phyloP scores from a whole-genome alignment of 2,113 vertebrate genomes.

The Planiliza haematocheilus region DNA sequence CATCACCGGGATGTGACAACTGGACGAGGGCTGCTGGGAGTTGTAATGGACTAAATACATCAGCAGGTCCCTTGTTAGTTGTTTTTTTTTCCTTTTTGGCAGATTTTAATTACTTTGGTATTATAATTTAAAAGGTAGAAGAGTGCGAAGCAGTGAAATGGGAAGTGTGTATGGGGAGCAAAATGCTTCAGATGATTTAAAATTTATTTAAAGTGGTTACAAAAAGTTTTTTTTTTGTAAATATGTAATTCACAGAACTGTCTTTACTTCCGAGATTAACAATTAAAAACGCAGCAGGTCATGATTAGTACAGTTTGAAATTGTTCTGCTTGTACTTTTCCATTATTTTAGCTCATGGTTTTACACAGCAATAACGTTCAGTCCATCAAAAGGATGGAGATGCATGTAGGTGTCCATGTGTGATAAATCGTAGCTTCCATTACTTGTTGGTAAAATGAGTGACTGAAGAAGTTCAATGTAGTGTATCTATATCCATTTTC shows the following conservation, averaged over 20 bases:
- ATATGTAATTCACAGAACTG: too few relatives aligned
- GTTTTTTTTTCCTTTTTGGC: slow-evolving; percentile 7
- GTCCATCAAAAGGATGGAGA: too few relatives aligned
- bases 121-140: slow-evolving; percentile 46
- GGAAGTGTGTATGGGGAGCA: neutral
- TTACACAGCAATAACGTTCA: too few relatives aligned
- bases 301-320: neutral
- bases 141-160: slow-evolving; percentile 27
- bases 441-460: too few relatives aligned
- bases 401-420: too few relatives aligned
- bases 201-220: slow-evolving; percentile 46
- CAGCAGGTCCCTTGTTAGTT: slow-evolving; percentile 37
- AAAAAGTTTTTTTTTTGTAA: neutral
- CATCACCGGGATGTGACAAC: slow-evolving; percentile 30
- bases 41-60: slow-evolving; percentile 55
- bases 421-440: too few relatives aligned
- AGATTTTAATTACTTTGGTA: slow-evolving; percentile 54
- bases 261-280: neutral
- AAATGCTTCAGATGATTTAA: slow-evolving; percentile 37
- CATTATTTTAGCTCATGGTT: too few relatives aligned
- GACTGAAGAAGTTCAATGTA: neutral
- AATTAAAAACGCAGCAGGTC: neutral
- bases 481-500: neutral
- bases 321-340: too few relatives aligned
- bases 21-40: slow-evolving; percentile 38